Conservation (phyloP, 1,140 invertebrate species). For the Drosophila mojavensis region DNA sequence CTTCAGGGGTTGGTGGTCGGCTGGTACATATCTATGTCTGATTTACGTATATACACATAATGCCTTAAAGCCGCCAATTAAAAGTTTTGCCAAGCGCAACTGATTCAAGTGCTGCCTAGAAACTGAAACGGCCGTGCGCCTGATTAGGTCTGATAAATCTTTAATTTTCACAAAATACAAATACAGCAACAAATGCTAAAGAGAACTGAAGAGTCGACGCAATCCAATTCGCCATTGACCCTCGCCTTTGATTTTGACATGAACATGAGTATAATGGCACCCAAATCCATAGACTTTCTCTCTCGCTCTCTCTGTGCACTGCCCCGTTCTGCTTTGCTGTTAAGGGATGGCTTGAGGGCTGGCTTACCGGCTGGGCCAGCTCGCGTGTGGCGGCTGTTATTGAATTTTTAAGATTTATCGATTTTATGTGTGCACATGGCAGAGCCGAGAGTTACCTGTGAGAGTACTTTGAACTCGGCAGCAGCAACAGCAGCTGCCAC, state of each 20-base stretch:
- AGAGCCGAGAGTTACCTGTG: slow-evolving; percentile 37
- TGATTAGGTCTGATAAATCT: slow-evolving; percentile 61
- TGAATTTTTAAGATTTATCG: slow-evolving; percentile 82
- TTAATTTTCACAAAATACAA: slow-evolving; percentile 54
- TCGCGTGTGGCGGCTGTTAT: slow-evolving; percentile 72
- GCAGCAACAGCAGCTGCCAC: slow-evolving; percentile 54
- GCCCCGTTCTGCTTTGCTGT: neutral
- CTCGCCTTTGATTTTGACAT: slow-evolving; percentile 57
- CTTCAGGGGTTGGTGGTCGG: slow-evolving; percentile 27
- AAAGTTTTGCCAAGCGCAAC: slow-evolving; percentile 59
- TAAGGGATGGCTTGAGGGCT: neutral
- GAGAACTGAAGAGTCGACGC: slow-evolving; percentile 17
- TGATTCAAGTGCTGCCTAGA: slow-evolving; percentile 13
- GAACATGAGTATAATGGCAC: slow-evolving; percentile 14
- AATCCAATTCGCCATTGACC: slow-evolving; percentile 73
- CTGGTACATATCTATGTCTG: neutral
- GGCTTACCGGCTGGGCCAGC: neutral
- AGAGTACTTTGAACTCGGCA: slow-evolving; percentile 66
- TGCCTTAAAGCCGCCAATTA: slow-evolving; percentile 79
- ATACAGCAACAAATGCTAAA: neutral
- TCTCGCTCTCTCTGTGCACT: neutral
- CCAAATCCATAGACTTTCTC: neutral
- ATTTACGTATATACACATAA: slow-evolving; percentile 38
- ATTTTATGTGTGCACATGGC: slow-evolving; percentile 72
- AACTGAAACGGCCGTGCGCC: neutral